Conservation (phyloP, 2,888 invertebrate genomes). For the Odontomyia ornata region DNA sequence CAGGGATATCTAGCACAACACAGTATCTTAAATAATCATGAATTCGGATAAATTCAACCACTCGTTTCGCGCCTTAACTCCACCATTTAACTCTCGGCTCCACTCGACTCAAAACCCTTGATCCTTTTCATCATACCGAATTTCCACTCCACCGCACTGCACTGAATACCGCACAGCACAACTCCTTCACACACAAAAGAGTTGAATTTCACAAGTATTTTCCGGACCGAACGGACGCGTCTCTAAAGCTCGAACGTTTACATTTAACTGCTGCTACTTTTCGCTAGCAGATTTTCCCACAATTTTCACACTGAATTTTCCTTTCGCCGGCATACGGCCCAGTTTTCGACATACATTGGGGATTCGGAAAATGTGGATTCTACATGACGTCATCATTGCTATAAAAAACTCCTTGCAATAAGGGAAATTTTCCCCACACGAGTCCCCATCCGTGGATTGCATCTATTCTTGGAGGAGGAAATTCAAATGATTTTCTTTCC, state of each 20-base stretch:
- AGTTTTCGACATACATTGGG: neutral
- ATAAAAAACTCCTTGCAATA: neutral
- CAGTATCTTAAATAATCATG: no score
- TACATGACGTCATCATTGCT: conserved; percentile 20
- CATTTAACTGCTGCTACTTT: conserved; percentile 19
- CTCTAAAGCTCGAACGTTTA: conserved; percentile 23
- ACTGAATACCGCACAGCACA: neutral
- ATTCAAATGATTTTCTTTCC: neutral
- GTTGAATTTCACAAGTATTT: neutral
- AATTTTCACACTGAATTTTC: conserved; percentile 28
- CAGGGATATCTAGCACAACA: no score
- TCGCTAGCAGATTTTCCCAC: neutral
- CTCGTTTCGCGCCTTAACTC: no score
- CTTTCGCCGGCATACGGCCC: conserved; percentile 5
- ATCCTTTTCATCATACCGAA: neutral
- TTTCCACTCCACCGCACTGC: neutral
- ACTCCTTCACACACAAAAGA: conserved; percentile 6
- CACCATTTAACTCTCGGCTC: no score
- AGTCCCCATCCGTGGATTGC: no score
- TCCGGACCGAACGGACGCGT: neutral
- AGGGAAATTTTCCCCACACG: conserved; percentile 19
- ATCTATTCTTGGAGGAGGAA: no score
- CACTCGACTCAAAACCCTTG: neutral
- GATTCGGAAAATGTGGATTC: conserved; percentile 9
- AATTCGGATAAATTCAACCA: no score